Percentiles rank a stretch among this genome's conserved stretches.
Conservation (phyloP, 2,797 vertebrate species). For the Fistularia tabacaria region DNA sequence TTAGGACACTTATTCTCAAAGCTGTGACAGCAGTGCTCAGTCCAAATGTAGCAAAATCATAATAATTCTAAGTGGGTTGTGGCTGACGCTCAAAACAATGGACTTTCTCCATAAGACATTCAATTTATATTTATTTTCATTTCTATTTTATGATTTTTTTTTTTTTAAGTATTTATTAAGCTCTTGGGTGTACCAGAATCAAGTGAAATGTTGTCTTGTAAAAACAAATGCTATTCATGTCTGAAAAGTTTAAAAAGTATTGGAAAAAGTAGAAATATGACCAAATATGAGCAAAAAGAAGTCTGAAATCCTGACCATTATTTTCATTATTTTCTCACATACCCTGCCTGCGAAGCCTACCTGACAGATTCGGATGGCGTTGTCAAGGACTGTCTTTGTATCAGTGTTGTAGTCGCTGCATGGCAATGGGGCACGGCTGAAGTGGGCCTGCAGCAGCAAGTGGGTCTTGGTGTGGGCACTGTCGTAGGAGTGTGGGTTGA, state of each 20-base stretch:
- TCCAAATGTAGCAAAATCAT: too few species aligned
- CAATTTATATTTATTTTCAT: too few species aligned
- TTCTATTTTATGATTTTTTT: neutral
- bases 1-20: too few species aligned
- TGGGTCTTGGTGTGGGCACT: slow-evolving; percentile 94
- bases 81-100: too few species aligned
- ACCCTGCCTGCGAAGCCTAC: slow-evolving; percentile 54
- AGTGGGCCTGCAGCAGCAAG: slow-evolving; percentile 93
- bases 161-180: neutral
- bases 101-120: too few species aligned
- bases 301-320: neutral
- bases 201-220: neutral
- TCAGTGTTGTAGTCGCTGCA: slow-evolving; percentile 94
- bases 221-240: too few species aligned
- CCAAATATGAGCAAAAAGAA: neutral
- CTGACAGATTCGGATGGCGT: slow-evolving; percentile 94
- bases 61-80: too few species aligned
- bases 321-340: neutral
- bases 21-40: too few species aligned
- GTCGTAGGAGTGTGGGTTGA: slow-evolving; percentile 91
- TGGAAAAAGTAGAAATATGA: neutral
- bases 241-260: neutral
- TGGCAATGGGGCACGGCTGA: slow-evolving; percentile 84
- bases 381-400: slow-evolving; percentile 95
- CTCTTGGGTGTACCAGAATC: neutral